Evolutionary conservation across 2,113 vertebrate species (phyloP).

Genomic region (Taxidea taxus): DNA sequence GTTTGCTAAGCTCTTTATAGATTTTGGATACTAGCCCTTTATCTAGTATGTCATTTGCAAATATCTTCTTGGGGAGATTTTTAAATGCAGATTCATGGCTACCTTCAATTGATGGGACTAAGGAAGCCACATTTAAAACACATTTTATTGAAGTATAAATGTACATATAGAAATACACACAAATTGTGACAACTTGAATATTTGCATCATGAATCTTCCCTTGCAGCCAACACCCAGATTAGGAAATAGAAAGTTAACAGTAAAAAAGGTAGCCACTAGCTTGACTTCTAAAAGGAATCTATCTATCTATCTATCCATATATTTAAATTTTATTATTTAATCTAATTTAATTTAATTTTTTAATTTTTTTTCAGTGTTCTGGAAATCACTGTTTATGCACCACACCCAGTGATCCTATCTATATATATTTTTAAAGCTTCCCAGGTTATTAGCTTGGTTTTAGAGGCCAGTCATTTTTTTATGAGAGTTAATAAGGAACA

Average conservation of each 20-base stretch:
- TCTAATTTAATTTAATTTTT: too few species aligned
- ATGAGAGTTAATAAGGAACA: background rate
- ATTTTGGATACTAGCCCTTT: too few species aligned
- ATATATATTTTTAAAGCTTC: background rate
- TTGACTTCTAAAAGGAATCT: background rate
- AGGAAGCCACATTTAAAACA: background rate
- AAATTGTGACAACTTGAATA: background rate
- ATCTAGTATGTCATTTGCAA: too few species aligned
- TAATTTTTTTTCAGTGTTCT: too few species aligned
- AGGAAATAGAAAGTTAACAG: background rate
- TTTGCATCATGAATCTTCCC: background rate
- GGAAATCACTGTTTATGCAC: too few species aligned
- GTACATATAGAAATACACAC: background rate
- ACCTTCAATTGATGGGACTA: background rate
- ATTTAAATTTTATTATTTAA: background rate
- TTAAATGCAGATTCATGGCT: background rate
- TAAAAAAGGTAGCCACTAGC: background rate
- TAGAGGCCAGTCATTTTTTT: background rate
- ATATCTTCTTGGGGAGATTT: background rate
- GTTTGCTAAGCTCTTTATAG: too few species aligned
- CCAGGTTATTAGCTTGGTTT: background rate
- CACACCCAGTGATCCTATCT: background rate
- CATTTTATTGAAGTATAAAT: background rate
- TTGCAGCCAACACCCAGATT: background rate
- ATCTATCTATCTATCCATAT: background rate